Evolutionary conservation across 1,140 invertebrate genomes (phyloP), one percentile per base, ranked within the genome.

Genomic region (Drosophila tristis): DNA sequence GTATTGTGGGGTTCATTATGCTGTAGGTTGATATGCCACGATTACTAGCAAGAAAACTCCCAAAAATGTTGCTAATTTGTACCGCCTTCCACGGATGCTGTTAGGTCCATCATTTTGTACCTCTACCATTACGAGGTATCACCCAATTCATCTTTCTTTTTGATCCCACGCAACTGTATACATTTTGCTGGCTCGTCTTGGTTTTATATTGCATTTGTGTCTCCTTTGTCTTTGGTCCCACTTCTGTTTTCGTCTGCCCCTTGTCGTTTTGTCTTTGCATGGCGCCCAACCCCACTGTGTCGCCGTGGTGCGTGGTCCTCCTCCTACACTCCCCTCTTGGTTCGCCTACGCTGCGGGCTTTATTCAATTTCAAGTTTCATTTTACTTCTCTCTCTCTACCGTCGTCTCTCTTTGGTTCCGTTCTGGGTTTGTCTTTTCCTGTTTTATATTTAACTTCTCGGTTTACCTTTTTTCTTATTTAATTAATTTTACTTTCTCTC

Each of bases 391-490:
- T 11, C 9, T 53, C 20, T 16, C 29, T 43, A 45, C 42, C 61
- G 26, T 31, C 62, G 29, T 48, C 23, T 67, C 26, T 25, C 51
- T 57, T 56, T 67, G 26, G 45, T 15, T 58, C 54, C 65, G 72
- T 49, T 67, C 74, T 54, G 74, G 74, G 84, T 77, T 89, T 89
- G 84, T 87, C 84, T 89, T 70, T 89, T 89, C 68, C 79, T 67
- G 84, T 71, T 89, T 89, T 81, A 79, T 89, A 89, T 89, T 89
- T 89, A 89, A 80, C 84, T 89, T 89, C 80, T 89, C 77, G 76
- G 84, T 80, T 89, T 89, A 89, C 84, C 84, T 89, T 84, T 89
- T 82, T 89, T 89, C 76, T 89, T 89, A 89, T 89, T 89, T 89
- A 89, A 89, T 89, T 89, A 89, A 89, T 89, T 89, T 79, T 62